Evolutionary conservation across 2,113 vertebrate genomes (phyloP).

Genomic region (Halcyon malimbica): DNA sequence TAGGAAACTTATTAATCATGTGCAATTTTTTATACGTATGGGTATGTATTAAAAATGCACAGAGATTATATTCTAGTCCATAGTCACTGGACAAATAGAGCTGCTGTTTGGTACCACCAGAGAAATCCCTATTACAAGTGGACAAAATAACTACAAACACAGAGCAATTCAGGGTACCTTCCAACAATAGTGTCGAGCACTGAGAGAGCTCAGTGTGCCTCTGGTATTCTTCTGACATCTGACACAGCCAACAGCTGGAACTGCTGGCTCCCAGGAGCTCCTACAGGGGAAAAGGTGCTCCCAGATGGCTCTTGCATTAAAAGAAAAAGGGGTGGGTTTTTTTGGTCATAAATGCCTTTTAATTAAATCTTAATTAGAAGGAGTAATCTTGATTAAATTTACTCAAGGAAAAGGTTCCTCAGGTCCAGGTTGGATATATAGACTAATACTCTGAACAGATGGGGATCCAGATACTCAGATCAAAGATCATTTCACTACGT

Average conservation of each 20-base stretch:
- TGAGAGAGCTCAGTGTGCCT: not conserved
- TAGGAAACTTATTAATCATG: not conserved
- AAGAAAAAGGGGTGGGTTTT: not conserved
- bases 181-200: not conserved
- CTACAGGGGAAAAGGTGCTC: not conserved
- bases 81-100: not conserved
- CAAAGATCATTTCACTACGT: not conserved
- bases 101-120: not conserved
- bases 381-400: not conserved
- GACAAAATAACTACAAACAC: not conserved
- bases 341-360: constrained; percentile 1
- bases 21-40: not conserved
- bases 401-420: not conserved
- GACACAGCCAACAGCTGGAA: not conserved
- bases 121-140: not conserved
- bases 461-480: not conserved
- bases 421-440: not conserved
- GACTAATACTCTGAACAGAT: not conserved
- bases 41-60: not conserved
- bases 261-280: not conserved
- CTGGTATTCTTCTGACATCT: not conserved
- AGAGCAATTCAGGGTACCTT: not conserved
- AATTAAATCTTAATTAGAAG: constrained; percentile 22
- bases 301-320: not conserved
- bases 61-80: not conserved